Evolutionary conservation across 2,888 invertebrate species (phyloP).

Genomic region (Trimorus sp.): DNA sequence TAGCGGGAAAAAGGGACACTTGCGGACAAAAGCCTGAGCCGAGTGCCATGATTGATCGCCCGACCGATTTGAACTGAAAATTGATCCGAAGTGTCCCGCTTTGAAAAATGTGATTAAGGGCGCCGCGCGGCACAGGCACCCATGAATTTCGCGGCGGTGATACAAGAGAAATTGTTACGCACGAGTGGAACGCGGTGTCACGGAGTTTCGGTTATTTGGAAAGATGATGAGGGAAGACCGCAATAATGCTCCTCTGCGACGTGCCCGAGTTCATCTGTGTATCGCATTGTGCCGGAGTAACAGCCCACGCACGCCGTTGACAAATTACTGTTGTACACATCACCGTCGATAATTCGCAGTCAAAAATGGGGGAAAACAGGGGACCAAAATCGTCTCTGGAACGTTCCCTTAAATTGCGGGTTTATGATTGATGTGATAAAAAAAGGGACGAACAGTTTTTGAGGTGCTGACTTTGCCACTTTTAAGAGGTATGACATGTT

Average conservation of each 20-base stretch:
- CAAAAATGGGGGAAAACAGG: slow-evolving; percentile 14
- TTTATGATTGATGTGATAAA: no score
- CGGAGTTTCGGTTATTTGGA: slow-evolving; percentile 44
- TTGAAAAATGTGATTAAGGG: slow-evolving; percentile 49
- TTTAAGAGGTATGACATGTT: no score
- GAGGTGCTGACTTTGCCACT: no score
- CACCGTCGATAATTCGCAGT: slow-evolving; percentile 40
- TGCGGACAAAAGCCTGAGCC: slow-evolving; percentile 20
- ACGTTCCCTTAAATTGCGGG: no score
- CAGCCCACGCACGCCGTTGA: slow-evolving; percentile 37
- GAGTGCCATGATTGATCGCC: slow-evolving; percentile 38
- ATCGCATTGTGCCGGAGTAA: slow-evolving; percentile 40
- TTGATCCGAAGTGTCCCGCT: slow-evolving; percentile 25
- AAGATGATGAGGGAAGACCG: slow-evolving; percentile 54
- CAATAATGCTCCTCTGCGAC: slow-evolving; percentile 55
- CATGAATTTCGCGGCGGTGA: slow-evolving; percentile 31
- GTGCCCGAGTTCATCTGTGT: slow-evolving; percentile 52
- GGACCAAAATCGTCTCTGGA: no score
- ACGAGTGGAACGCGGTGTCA: slow-evolving; percentile 25
- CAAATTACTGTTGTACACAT: slow-evolving; percentile 48
- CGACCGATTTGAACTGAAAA: slow-evolving; percentile 28
- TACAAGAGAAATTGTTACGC: slow-evolving; percentile 43
- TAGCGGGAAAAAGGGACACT: slow-evolving; percentile 2
- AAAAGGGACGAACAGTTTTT: no score
- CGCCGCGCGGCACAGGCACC: background rate